Base-by-base conservation (phyloP, 2,113 vertebrate genomes). In the Athene noctua region DNA sequence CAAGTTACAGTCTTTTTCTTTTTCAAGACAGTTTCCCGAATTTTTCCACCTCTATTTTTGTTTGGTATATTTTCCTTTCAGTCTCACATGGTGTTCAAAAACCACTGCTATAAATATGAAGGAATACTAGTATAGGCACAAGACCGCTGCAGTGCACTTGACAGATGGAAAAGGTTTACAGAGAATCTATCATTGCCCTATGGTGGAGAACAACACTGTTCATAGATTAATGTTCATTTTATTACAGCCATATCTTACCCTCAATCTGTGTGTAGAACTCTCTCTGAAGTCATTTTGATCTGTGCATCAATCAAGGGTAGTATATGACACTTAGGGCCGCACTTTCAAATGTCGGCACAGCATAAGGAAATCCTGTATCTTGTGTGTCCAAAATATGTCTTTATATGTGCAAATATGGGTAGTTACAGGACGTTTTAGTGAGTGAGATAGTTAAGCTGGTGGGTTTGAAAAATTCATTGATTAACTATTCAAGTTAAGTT, bases 201-300 rank as follows among this genome's bases (percentile, higher is more conserved):
- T 92, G 59, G 88, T 91, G 72, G 82, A 94, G 90, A 94, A 90
- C 71, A 95, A 84, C 82, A 79, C 75, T 61, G 42, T 79, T 95
- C 72, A 40, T 65, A 88, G 86, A 86, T 93, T 93, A 97, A 92
- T 84, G 83, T 79, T 88, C 36, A 74, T 96, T 97, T 96, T 95
- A 95, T 92, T 93, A 40, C 61, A 74, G 52, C 36, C 44, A 46
- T 93, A 91, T 93, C 86, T 93, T 94, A 90, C 70, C 18, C 23
- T 94, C 94, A 95, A 63, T 90, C 80, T 77, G 67, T 59, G 81
- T 92, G 51, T 58, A 77, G 74, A 90, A 73, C 46, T 70, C 94
- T 95, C 65, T 88, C 42, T 85, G 81, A 93, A 92, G 59, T 70
- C 34, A 34, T 40, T 96, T 84, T 83, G 84, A 78, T 85, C 68